A percentile compares a stretch with the other conserved stretches of the same genome.
Conservation (phyloP, 1,140 invertebrate species). For the Cyrtorhinus lividipennis region DNA sequence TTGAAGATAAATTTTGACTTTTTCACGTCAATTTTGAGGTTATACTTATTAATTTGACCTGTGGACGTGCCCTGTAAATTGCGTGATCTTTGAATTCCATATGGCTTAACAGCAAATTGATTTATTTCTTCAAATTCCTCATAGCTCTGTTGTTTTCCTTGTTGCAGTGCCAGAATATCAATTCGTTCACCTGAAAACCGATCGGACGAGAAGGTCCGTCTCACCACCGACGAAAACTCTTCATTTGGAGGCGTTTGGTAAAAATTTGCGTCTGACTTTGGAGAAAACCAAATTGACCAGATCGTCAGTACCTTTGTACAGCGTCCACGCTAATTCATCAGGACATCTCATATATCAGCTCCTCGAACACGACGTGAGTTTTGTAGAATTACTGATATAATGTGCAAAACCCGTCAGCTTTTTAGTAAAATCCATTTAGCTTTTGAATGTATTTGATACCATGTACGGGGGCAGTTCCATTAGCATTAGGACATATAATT, state of each 20-base stretch:
- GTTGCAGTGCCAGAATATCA: constrained; percentile 44
- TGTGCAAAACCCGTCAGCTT: no score
- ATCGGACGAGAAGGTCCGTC: constrained; percentile 26
- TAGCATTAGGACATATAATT: no score
- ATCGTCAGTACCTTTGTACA: constrained; percentile 52
- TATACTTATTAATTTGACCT: no score
- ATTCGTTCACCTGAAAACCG: constrained; percentile 36
- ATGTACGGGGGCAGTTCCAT: not conserved
- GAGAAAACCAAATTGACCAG: constrained; percentile 53
- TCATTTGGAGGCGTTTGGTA: constrained; percentile 60
- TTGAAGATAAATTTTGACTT: no score
- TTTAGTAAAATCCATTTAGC: not conserved
- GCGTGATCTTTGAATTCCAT: no score
- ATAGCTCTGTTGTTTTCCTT: constrained; percentile 8
- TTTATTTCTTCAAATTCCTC: no score
- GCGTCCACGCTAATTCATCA: constrained; percentile 22
- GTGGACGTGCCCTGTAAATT: no score
- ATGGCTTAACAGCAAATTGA: no score
- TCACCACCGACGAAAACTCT: constrained; percentile 41
- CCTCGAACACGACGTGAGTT: constrained; percentile 23
- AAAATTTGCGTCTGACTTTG: constrained; percentile 51
- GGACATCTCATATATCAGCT: constrained; percentile 23
- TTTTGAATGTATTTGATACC: not conserved
- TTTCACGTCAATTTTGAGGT: no score
- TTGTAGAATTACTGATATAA: not conserved